Base-by-base conservation (phyloP, 1,140 invertebrate species). In the Anastrepha obliqua region DNA sequence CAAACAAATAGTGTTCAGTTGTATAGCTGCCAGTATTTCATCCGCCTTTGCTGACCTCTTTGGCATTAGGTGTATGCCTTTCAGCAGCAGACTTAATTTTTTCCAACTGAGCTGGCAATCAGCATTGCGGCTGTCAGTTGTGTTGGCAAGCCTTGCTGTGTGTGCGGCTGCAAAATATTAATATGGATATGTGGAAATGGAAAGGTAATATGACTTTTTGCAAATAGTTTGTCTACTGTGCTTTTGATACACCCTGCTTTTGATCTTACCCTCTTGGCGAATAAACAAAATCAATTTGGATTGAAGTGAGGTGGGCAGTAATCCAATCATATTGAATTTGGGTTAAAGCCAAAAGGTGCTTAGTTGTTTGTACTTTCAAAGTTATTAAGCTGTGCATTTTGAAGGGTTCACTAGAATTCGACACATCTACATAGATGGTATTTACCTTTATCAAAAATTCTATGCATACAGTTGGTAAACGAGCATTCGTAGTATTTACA, bases 81-180 rank as follows among this genome's bases (percentile, higher is more conserved):
- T 74, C 67, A 74, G 4, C 6, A 4, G 44, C 67, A 74, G 67
- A 15, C 67, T 74, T 74, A 47, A 74, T 81, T 55, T 81, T 74
- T 81, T 55, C 74, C 44, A 81, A 81, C 47, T 55, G 47, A 81
- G 67, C 67, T 58, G 47, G 47, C 74, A 81, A 55, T 55, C 47
- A 81, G 74, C 44, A 81, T n/a, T 81, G 74, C 74, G 74, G 55
- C 74, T 81, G 74, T 81, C 74, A 81, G 74, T 55, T 17, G 44
- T 20, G 74, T 81, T 81, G 74, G n/a, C 74, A 81, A 81, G 47
- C 42, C 47, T 29, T 13, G 1, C 64, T 81, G 51, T 81, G 47
- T 81, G 20, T 51, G 74, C 44, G 4, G 60, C 15, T 13, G 4
- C 4, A n/a, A 13, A n/a, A 1, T 29, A 7, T 13, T 70, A 44